These are phyloP conservation scores for Gadus chalcogrammus DNA, from an alignment of 2,113 vertebrate genomes.

Conservation along the genomic window DNA sequence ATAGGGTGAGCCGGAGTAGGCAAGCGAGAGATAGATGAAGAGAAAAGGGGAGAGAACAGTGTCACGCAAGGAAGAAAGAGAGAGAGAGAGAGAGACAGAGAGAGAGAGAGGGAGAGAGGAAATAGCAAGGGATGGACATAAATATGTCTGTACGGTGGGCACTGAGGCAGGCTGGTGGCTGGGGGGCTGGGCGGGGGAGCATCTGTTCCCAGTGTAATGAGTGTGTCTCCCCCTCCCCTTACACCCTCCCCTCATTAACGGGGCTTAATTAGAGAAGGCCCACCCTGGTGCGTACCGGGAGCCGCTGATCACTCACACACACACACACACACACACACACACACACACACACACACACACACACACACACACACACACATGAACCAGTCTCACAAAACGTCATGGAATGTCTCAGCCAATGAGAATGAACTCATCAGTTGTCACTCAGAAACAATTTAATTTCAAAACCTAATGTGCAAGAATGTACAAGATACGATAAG, in stretches of 20 bases:
- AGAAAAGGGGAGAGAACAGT: background rate
- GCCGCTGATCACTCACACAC: too few species aligned
- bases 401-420: too few species aligned
- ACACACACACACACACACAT: too few species aligned
- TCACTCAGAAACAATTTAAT: too few species aligned
- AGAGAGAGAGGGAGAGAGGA: constrained; percentile 4
- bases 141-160: constrained; percentile 47
- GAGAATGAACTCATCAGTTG: too few species aligned
- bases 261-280: constrained; percentile 25
- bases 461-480: too few species aligned
- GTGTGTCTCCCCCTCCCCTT: constrained; percentile 28
- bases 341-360: too few species aligned
- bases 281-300: constrained; percentile 6
- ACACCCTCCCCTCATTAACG: constrained; percentile 6
- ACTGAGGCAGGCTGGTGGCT: constrained; percentile 47
- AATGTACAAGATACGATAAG: too few species aligned
- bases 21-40: too few species aligned
- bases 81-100: constrained; percentile 18
- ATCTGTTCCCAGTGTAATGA: constrained; percentile 69
- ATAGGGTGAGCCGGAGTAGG: too few species aligned
- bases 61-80: constrained; percentile 7
- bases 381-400: too few species aligned
- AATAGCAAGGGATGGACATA: background rate
- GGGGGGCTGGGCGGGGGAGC: constrained; percentile 51
- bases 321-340: too few species aligned